Percentiles rank a stretch among this genome's conserved stretches.
Evolutionary conservation across 2,888 invertebrate genomes (phyloP).

Genomic region (Deilephila porcellus): DNA sequence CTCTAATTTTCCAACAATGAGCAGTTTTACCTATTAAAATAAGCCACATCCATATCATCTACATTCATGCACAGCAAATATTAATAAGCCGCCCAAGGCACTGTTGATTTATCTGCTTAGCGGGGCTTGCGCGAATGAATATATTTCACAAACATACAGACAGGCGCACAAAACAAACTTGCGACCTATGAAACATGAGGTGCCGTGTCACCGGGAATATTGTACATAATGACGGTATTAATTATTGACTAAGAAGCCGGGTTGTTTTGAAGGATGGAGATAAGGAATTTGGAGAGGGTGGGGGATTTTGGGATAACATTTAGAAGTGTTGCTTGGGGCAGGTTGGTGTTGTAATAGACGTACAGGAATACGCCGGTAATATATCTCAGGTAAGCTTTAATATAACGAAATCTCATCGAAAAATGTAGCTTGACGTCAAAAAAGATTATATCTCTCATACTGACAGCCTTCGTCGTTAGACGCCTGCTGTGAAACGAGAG

Average conservation of each 20-base stretch:
- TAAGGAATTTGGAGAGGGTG: neutral
- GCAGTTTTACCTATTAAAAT: no score
- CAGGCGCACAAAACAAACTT: constrained; percentile 59
- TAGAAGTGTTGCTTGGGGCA: no score
- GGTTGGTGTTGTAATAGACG: no score
- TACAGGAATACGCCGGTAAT: no score
- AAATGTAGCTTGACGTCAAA: no score
- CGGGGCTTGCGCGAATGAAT: constrained; percentile 66
- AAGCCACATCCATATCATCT: constrained; percentile 50
- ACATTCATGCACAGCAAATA: constrained; percentile 61
- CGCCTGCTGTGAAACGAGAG: no score
- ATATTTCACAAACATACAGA: constrained; percentile 71
- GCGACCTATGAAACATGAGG: constrained; percentile 55
- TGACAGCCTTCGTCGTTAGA: no score
- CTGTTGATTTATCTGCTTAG: constrained; percentile 79
- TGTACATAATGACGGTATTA: constrained; percentile 65
- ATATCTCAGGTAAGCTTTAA: no score
- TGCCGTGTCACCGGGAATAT: constrained; percentile 59
- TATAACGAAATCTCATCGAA: no score
- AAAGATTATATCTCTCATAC: no score
- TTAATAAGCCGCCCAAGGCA: constrained; percentile 79
- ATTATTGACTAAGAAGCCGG: constrained; percentile 45
- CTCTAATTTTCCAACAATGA: no score
- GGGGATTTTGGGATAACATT: neutral
- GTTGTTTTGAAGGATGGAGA: neutral